A percentile compares a stretch with the other conserved stretches of the same genome.
These are phyloP conservation scores for Montipora foliosa DNA, from an alignment of 64 coral and sea anemone genomes.

Conservation along the genomic window DNA sequence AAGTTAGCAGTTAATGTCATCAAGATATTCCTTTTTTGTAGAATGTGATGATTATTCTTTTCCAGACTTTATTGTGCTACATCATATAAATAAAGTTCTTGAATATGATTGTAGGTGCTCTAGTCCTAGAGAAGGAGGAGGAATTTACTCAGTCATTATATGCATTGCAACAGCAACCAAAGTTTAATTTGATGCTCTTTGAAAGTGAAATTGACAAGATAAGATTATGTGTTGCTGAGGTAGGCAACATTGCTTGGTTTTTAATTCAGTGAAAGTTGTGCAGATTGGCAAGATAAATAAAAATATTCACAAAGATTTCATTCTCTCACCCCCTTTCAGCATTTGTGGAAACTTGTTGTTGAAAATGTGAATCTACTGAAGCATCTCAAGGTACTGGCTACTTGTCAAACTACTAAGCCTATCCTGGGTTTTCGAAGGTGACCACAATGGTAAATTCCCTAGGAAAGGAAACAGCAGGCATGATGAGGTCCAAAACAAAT, in stretches of 20 bases:
- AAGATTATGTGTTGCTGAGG: slow-evolving; percentile 92
- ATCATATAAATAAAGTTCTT: not conserved
- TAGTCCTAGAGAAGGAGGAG: slow-evolving; percentile 84
- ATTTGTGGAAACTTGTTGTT: slow-evolving; percentile 96
- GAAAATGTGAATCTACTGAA: slow-evolving; percentile 86
- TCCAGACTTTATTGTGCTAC: not conserved
- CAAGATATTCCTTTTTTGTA: too few relatives aligned
- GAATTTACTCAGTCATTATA: slow-evolving; percentile 84
- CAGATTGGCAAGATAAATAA: not conserved
- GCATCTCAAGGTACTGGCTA: slow-evolving; percentile 76
- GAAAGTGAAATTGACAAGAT: slow-evolving; percentile 99
- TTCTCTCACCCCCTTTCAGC: slow-evolving; percentile 51
- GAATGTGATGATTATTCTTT: not conserved
- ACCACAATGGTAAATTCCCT: too few relatives aligned
- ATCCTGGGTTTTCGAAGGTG: not conserved
- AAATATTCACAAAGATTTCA: not conserved
- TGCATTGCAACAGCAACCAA: slow-evolving; percentile 70
- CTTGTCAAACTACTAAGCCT: not conserved
- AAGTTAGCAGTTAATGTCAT: slow-evolving; percentile 26
- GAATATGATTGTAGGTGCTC: slow-evolving; percentile 46
- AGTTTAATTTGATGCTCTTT: slow-evolving; percentile 86
- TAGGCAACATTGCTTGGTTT: slow-evolving; percentile 5
- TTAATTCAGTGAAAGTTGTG: not conserved
- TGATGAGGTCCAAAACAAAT: too few relatives aligned
- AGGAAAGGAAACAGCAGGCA: too few relatives aligned